phyloP scores from a whole-genome alignment of 2,797 vertebrate genomes.

The Pachyuromys duprasi region DNA sequence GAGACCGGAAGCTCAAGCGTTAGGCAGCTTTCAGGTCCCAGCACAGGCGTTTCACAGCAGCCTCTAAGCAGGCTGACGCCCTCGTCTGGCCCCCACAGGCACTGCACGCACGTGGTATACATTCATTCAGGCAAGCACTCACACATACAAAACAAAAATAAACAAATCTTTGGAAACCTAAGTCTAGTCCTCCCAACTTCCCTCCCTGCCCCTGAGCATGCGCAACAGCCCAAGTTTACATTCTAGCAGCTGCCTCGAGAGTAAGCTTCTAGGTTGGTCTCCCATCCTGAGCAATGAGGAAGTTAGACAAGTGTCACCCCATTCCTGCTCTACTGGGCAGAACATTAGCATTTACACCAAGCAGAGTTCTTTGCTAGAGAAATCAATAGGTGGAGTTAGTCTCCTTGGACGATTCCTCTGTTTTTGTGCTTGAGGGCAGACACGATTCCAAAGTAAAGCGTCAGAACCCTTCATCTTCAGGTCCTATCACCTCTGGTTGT shows the following conservation, averaged over 20 bases:
- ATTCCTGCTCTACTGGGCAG: background rate
- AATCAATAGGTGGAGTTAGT: background rate
- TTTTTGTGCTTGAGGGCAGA: background rate
- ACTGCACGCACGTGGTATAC: background rate
- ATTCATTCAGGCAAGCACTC: background rate
- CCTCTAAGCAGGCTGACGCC: background rate
- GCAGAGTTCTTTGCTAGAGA: background rate
- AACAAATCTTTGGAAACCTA: background rate
- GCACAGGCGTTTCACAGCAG: background rate
- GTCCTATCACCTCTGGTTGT: background rate
- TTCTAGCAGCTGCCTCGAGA: background rate
- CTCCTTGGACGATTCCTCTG: conserved; percentile 16
- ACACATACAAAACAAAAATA: background rate
- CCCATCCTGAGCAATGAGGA: background rate
- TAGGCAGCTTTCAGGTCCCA: background rate
- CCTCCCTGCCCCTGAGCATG: background rate
- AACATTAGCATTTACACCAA: background rate
- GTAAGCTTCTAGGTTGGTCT: background rate
- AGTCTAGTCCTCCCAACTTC: background rate
- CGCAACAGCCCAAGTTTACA: background rate
- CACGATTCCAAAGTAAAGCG: background rate
- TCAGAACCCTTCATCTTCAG: background rate
- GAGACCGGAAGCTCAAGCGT: background rate
- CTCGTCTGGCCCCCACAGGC: background rate
- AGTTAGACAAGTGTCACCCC: background rate